These are phyloP conservation scores for Epizoanthus ramosus DNA, from an alignment of 92 coral and sea anemone species.

Conservation along the genomic window DNA sequence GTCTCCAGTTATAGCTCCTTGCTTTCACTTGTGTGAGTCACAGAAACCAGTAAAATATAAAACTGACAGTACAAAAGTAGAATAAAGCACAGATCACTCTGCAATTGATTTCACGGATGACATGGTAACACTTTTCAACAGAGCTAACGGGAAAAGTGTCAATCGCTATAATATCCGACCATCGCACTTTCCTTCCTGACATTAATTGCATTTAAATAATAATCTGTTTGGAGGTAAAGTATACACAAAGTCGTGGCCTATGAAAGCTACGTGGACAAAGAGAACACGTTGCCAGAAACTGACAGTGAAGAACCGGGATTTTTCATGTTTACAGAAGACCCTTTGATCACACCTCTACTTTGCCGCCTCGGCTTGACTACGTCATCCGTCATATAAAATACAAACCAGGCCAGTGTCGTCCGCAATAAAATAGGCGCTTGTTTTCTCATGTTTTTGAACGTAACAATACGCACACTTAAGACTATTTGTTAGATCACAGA, in stretches of 20 bases:
- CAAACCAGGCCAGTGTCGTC: slow-evolving; percentile 29
- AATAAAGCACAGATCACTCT: neutral
- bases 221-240: slow-evolving; percentile 74
- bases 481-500: slow-evolving; percentile 51
- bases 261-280: slow-evolving; percentile 72
- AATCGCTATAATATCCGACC: slow-evolving; percentile 25
- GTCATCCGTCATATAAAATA: slow-evolving; percentile 6
- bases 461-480: slow-evolving; percentile 60
- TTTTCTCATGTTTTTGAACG: slow-evolving; percentile 62
- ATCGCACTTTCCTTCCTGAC: slow-evolving; percentile 34
- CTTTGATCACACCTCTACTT: slow-evolving; percentile 9
- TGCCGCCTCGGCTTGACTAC: slow-evolving; percentile 2
- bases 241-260: slow-evolving; percentile 62
- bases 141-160: neutral
- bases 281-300: slow-evolving; percentile 72
- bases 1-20: neutral
- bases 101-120: neutral
- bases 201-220: slow-evolving; percentile 83
- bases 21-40: neutral
- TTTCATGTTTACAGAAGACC: slow-evolving; percentile 44
- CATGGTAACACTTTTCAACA: neutral
- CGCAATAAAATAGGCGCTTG: slow-evolving; percentile 58
- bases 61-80: neutral
- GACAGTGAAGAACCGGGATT: slow-evolving; percentile 55
- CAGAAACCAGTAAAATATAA: neutral